A percentile compares a stretch with the other conserved stretches of the same genome.
Conservation (phyloP, 2,113 vertebrate genomes). For the Porphyrio hochstetteri region DNA sequence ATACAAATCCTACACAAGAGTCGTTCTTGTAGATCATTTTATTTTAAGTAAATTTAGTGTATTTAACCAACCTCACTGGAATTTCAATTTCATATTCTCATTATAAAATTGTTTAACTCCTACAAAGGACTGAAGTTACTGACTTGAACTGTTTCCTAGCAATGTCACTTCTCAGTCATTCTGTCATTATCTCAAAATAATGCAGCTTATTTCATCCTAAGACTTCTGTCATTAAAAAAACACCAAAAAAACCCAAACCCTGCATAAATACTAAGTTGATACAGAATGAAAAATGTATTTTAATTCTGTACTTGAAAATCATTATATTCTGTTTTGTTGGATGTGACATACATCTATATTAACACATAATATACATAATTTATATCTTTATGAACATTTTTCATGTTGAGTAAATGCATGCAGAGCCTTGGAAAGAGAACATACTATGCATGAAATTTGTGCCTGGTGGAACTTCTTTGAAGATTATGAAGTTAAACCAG, state of each 20-base stretch:
- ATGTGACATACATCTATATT: slow-evolving; percentile 23
- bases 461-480: neutral
- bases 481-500: neutral
- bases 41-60: neutral
- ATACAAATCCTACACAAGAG: neutral
- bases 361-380: slow-evolving; percentile 12
- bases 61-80: neutral
- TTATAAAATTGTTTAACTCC: neutral
- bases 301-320: neutral
- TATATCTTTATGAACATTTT: neutral
- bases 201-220: slow-evolving; percentile 26
- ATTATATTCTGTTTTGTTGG: slow-evolving; percentile 24
- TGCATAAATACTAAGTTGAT: neutral
- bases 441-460: neutral
- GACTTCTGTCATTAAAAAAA: slow-evolving; percentile 28
- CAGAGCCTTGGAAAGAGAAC: slow-evolving; percentile 24
- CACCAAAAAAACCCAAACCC: too few relatives aligned
- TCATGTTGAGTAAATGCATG: slow-evolving; percentile 17
- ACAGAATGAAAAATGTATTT: slow-evolving; percentile 13
- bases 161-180: slow-evolving; percentile 22
- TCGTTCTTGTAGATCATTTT: neutral
- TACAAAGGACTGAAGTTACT: neutral
- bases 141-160: neutral
- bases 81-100: neutral
- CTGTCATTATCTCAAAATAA: slow-evolving; percentile 41